phyloP scores from a whole-genome alignment of 2,797 vertebrate species.

The Enteromius mattozi region DNA sequence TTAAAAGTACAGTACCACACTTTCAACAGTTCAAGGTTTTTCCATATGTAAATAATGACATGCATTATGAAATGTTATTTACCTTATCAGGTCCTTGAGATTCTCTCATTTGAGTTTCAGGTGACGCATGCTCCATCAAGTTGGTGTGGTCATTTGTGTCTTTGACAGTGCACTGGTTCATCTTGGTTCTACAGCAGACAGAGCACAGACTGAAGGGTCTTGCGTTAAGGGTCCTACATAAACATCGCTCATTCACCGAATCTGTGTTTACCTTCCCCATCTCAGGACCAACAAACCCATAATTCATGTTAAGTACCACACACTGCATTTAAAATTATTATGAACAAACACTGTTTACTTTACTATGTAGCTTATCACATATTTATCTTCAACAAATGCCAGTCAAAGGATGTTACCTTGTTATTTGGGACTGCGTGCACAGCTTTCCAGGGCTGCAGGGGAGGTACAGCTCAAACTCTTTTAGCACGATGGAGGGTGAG shows the following conservation, averaged over 20 bases:
- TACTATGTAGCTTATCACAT: constrained; percentile 14
- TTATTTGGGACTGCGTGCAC: constrained; percentile 66
- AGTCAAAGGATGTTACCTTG: constrained; percentile 70
- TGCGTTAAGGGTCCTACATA: constrained; percentile 37
- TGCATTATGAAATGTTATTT: neutral
- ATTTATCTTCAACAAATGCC: constrained; percentile 49
- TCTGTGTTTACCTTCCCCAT: constrained; percentile 31
- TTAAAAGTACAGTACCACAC: neutral
- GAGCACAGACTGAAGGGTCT: constrained; percentile 12
- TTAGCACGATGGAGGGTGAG: constrained; percentile 61
- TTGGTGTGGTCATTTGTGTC: constrained; percentile 6
- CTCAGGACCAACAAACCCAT: constrained; percentile 25
- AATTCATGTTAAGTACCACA: constrained; percentile 42
- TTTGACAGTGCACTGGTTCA: constrained; percentile 20
- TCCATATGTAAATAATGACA: neutral
- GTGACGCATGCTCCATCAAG: neutral
- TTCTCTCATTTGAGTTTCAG: constrained; percentile 5
- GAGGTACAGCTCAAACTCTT: constrained; percentile 77
- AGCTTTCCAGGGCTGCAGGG: constrained; percentile 71
- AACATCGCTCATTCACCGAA: constrained; percentile 40
- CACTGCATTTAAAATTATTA: constrained; percentile 15
- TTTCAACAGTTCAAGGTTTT: neutral
- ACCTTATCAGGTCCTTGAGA: constrained; percentile 26
- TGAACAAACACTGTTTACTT: constrained; percentile 25
- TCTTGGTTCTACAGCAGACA: constrained; percentile 37